A percentile compares a stretch with the other conserved stretches of the same genome.
These are phyloP conservation scores for Tribolium madens DNA, from an alignment of 1,140 invertebrate genomes.

Conservation along the genomic window DNA sequence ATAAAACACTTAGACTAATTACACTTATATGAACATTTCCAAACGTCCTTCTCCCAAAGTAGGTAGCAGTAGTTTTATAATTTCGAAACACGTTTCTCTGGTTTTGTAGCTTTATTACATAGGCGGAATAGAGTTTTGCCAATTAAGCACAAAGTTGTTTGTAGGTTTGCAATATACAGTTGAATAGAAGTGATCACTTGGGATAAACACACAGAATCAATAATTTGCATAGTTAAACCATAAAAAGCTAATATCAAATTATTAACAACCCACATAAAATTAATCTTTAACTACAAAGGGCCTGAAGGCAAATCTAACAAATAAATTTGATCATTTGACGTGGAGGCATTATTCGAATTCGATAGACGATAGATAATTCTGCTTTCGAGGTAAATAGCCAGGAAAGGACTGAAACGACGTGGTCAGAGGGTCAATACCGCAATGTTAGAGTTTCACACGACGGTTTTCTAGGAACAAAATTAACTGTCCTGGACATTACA, in stretches of 20 bases:
- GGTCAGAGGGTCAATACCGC: constrained; percentile 49
- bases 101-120: neutral
- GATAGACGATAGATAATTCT: constrained; percentile 36
- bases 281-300: neutral
- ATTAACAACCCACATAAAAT: constrained; percentile 12
- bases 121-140: neutral
- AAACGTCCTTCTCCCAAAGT: no score
- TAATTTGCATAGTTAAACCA: neutral
- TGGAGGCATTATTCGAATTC: constrained; percentile 18
- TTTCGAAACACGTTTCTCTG: neutral
- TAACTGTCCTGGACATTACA: constrained; percentile 40
- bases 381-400: constrained; percentile 32
- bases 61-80: neutral
- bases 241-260: constrained; percentile 8
- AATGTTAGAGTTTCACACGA: constrained; percentile 48
- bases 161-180: neutral
- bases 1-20: no score
- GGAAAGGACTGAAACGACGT: constrained; percentile 45
- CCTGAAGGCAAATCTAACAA: neutral
- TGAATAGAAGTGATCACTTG: neutral
- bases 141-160: constrained; percentile 18
- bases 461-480: constrained; percentile 47
- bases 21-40: no score
- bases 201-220: constrained; percentile 9
- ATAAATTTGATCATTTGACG: constrained; percentile 30